Conservation (phyloP, 2,888 invertebrate species). For the Scaptomyza parva region DNA sequence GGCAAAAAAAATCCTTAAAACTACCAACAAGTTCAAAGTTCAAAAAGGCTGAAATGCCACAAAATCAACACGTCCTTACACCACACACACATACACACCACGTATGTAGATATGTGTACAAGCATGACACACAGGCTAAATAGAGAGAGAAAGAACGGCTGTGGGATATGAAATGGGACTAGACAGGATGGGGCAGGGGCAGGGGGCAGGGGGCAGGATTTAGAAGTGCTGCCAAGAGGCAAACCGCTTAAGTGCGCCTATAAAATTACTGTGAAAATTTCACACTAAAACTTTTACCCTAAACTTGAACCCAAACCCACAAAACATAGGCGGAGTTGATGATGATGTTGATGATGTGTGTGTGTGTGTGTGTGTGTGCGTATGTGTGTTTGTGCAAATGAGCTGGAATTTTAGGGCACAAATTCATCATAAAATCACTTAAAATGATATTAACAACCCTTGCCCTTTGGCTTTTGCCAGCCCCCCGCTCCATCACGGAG, state of each 20-base stretch:
- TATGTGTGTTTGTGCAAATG: conserved; percentile 63
- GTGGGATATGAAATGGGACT: conserved; percentile 9
- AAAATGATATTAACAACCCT: conserved; percentile 79
- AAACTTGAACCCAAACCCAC: conserved; percentile 51
- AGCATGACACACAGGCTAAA: conserved; percentile 32
- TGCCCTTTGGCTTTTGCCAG: conserved; percentile 5
- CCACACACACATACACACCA: conserved; percentile 23
- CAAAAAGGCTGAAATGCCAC: conserved; percentile 77
- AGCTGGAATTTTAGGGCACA: conserved; percentile 76
- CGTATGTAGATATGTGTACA: conserved; percentile 5
- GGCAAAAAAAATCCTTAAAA: conserved; percentile 53
- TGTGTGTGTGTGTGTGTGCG: conserved; percentile 26
- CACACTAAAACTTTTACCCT: conserved; percentile 77
- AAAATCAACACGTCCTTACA: conserved; percentile 67
- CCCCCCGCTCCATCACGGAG: conserved; percentile 18
- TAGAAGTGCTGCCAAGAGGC: conserved; percentile 77
- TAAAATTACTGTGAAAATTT: conserved; percentile 78
- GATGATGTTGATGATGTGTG: conserved; percentile 52
- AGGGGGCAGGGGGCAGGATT: conserved; percentile 26
- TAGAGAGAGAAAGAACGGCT: conserved; percentile 42
- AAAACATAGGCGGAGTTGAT: conserved; percentile 45
- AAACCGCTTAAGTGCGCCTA: conserved; percentile 80
- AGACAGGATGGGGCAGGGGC: not conserved
- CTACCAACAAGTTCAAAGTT: conserved; percentile 72
- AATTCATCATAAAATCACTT: conserved; percentile 84